phyloP scores from a whole-genome alignment of 1,140 invertebrate species.

The Cyclina sinensis region DNA sequence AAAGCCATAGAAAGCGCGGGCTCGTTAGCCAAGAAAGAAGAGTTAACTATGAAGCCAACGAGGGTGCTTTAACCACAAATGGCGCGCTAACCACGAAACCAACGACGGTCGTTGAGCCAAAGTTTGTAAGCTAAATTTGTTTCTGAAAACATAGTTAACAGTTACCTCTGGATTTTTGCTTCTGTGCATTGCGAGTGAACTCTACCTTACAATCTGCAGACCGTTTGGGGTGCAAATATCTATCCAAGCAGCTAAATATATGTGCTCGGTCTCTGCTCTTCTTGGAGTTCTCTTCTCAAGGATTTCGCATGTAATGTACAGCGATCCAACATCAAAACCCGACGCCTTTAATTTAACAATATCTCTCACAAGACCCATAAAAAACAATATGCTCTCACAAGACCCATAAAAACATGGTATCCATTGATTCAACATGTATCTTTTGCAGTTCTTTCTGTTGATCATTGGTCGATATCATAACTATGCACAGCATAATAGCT shows the following conservation, averaged over 20 bases:
- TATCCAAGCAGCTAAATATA: not conserved
- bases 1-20: not conserved
- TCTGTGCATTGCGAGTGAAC: constrained; percentile 32
- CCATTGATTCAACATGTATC: constrained; percentile 23
- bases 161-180: constrained; percentile 28
- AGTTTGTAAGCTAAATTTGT: constrained; percentile 46
- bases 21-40: not conserved
- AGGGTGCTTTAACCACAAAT: too few relatives aligned
- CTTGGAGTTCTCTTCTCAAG: not conserved
- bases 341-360: not conserved
- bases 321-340: not conserved
- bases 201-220: constrained; percentile 49
- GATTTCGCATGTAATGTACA: constrained; percentile 11
- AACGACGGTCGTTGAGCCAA: not conserved
- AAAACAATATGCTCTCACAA: constrained; percentile 18
- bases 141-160: constrained; percentile 30
- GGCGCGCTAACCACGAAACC: not conserved
- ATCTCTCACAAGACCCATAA: too few relatives aligned
- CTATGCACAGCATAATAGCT: constrained; percentile 24
- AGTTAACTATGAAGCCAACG: constrained; percentile 20
- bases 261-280: not conserved
- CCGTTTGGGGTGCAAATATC: constrained; percentile 49
- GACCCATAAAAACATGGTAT: constrained; percentile 1
- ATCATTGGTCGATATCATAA: constrained; percentile 4
- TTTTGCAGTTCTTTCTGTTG: constrained; percentile 34